Conservation (phyloP, 1,140 invertebrate species). For the Aphis craccivora region DNA sequence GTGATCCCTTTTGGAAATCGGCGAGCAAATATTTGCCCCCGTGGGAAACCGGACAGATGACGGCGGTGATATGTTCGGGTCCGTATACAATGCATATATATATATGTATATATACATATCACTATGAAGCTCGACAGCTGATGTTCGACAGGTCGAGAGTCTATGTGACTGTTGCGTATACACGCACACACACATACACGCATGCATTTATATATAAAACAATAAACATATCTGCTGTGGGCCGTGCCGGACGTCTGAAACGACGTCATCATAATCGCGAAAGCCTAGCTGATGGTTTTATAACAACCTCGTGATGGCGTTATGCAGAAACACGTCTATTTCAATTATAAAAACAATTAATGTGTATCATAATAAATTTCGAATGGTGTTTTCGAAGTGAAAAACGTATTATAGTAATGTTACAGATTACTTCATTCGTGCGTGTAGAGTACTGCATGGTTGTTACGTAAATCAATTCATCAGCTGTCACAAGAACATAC, state of each 20-base stretch:
- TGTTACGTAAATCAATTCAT: background rate
- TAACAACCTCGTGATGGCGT: background rate
- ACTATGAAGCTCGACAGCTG: background rate
- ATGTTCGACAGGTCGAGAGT: constrained; percentile 6
- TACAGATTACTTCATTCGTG: background rate
- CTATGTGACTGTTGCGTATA: background rate
- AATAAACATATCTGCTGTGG: background rate
- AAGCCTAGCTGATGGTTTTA: background rate
- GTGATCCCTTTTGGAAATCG: constrained; percentile 55
- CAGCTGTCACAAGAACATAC: background rate
- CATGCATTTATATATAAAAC: background rate
- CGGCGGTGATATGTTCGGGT: background rate
- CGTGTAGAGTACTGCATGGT: background rate
- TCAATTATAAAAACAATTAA: background rate
- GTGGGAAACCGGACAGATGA: constrained; percentile 53
- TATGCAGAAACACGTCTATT: background rate
- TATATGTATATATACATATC: background rate
- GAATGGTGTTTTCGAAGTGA: background rate
- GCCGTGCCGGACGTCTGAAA: background rate
- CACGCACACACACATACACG: background rate
- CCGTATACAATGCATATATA: background rate
- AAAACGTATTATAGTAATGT: background rate
- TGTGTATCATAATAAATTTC: background rate
- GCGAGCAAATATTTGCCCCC: constrained; percentile 44
- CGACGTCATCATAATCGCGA: background rate